Evolutionary conservation across 2,888 invertebrate genomes (phyloP).

Genomic region (Trachelus iudaicus): DNA sequence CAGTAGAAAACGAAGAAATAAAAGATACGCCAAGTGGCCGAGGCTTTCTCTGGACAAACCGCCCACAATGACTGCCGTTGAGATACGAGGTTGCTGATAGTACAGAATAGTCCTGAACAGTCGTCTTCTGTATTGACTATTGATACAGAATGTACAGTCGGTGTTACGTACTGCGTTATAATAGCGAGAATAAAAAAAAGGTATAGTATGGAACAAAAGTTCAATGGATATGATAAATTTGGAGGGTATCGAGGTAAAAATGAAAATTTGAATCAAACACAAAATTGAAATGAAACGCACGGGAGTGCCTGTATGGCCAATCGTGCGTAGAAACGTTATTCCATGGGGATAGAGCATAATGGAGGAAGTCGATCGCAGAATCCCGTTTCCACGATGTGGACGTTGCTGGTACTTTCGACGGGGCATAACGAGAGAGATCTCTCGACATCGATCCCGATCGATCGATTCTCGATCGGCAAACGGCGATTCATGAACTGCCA

Average conservation of each 20-base stretch:
- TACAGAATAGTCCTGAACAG: neutral
- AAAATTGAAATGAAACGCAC: neutral
- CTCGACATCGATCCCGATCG: slow-evolving; percentile 11
- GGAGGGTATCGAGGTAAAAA: neutral
- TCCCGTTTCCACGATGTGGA: neutral
- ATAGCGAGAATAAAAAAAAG: neutral
- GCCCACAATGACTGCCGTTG: slow-evolving; percentile 52
- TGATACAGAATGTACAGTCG: neutral
- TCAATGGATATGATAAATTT: neutral
- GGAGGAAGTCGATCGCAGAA: neutral
- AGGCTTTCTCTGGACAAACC: slow-evolving; percentile 65
- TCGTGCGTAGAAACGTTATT: neutral
- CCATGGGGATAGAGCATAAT: neutral
- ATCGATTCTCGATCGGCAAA: slow-evolving; percentile 1
- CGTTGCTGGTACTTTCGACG: neutral
- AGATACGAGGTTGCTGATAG: slow-evolving; percentile 18
- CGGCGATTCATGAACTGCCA: neutral
- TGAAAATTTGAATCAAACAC: neutral
- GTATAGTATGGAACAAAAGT: neutral
- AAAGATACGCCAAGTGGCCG: slow-evolving; percentile 33
- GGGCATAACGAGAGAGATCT: neutral
- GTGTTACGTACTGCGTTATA: neutral
- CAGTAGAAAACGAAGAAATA: slow-evolving; percentile 29
- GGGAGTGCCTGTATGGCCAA: neutral
- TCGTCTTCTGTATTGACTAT: neutral